Evolutionary conservation across 2,888 invertebrate species (phyloP).

Genomic region (Heliconius hortense): DNA sequence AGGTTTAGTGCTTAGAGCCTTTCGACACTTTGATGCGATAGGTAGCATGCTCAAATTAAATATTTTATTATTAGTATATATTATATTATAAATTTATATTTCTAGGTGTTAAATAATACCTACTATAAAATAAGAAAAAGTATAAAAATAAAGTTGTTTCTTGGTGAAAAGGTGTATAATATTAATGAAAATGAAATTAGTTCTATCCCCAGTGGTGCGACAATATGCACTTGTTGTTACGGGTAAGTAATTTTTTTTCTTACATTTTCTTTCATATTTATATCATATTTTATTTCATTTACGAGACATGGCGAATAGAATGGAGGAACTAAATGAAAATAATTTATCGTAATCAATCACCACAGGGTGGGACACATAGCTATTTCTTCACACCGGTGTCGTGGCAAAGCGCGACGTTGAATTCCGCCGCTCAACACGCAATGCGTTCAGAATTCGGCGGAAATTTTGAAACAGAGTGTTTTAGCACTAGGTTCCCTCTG

Average conservation of each 20-base stretch:
- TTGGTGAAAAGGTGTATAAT: neutral
- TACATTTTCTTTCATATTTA: neutral
- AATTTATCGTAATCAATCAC: too few species aligned
- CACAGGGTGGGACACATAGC: too few species aligned
- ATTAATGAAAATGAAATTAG: neutral
- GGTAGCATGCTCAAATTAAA: neutral
- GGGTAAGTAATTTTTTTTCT: neutral
- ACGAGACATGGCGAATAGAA: too few species aligned
- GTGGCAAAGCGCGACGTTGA: too few species aligned
- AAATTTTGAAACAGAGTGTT: too few species aligned
- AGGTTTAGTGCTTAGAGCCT: neutral
- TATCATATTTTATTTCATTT: too few species aligned
- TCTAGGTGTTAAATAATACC: neutral
- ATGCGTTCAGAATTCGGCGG: too few species aligned
- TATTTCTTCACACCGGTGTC: too few species aligned
- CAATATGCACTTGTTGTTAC: constrained; percentile 11
- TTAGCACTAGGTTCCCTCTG: too few species aligned
- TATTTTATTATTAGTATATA: too few species aligned
- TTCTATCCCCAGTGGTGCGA: neutral
- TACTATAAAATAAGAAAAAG: neutral
- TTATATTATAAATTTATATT: neutral
- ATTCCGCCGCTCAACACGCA: too few species aligned
- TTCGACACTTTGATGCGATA: neutral
- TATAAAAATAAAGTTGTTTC: neutral
- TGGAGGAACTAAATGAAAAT: too few species aligned